Evolutionary conservation across 2,888 invertebrate genomes (phyloP).

Genomic region (Synanthedon andrenaeformis): DNA sequence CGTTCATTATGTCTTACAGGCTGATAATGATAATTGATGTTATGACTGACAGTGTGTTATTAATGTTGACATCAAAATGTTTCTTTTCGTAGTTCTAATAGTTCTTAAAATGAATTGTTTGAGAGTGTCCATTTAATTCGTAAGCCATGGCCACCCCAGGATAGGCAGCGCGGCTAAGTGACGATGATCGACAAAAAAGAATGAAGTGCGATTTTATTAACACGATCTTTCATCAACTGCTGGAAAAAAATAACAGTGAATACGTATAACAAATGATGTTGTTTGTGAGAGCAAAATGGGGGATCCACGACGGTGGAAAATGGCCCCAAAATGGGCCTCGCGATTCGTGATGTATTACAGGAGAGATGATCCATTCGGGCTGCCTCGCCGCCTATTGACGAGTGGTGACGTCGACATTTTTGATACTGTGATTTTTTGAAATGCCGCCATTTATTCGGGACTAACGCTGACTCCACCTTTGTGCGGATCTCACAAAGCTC

Average conservation of each 20-base stretch:
- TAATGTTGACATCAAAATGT: no score
- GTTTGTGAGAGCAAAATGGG: slow-evolving; percentile 41
- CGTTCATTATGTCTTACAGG: no score
- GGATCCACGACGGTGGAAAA: slow-evolving; percentile 29
- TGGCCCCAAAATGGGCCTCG: slow-evolving; percentile 23
- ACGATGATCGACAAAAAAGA: slow-evolving; percentile 69
- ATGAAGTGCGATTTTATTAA: slow-evolving; percentile 69
- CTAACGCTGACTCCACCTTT: slow-evolving; percentile 5
- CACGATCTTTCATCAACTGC: slow-evolving; percentile 56
- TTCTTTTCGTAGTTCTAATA: no score
- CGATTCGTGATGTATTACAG: slow-evolving; percentile 37
- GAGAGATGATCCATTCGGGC: slow-evolving; percentile 14
- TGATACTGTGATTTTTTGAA: slow-evolving; percentile 10
- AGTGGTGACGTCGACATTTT: slow-evolving; percentile 36
- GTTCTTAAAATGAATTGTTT: no score
- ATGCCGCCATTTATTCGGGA: slow-evolving; percentile 11
- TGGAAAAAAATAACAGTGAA: slow-evolving; percentile 57
- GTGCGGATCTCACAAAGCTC: slow-evolving; percentile 12
- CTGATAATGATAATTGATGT: no score
- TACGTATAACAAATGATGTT: slow-evolving; percentile 67
- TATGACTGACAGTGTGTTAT: no score
- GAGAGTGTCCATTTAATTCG: not conserved
- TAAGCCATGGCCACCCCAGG: slow-evolving; percentile 22
- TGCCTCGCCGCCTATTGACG: slow-evolving; percentile 37
- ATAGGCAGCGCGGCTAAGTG: slow-evolving; percentile 48